Percentiles rank a stretch among this genome's conserved stretches.
phyloP scores from a whole-genome alignment of 2,113 vertebrate genomes.

The Dipodomys stephensi region DNA sequence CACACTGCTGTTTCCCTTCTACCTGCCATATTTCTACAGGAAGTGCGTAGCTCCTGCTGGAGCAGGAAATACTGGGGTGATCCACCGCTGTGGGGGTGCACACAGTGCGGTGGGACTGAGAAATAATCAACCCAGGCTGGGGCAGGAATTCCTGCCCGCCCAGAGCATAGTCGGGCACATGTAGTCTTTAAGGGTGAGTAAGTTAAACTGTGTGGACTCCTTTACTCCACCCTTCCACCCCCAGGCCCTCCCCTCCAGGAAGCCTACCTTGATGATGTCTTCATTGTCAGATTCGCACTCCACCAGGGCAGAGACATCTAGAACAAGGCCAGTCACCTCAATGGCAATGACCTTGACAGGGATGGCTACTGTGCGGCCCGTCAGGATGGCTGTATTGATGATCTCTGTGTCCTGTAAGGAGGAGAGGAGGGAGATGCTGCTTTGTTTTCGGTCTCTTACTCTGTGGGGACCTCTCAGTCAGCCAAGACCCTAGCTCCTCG shows the following conservation, averaged over 20 bases:
- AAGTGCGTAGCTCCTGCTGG: background rate
- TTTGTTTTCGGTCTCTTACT: background rate
- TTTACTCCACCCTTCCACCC: no score
- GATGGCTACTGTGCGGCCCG: slow-evolving; percentile 96
- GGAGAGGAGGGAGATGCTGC: fast-evolving
- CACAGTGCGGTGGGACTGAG: background rate
- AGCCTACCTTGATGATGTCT: slow-evolving; percentile 97
- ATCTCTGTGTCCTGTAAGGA: slow-evolving; percentile 95
- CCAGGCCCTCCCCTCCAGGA: background rate
- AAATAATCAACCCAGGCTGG: background rate
- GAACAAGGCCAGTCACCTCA: slow-evolving; percentile 92
- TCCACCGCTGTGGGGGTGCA: no score
- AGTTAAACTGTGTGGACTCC: background rate
- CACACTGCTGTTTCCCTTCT: background rate
- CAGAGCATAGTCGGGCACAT: background rate
- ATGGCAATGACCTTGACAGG: slow-evolving; percentile 98
- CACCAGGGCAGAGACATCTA: slow-evolving; percentile 92
- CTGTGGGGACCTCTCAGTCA: background rate
- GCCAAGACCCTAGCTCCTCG: background rate
- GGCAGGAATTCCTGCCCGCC: no score
- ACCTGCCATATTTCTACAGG: background rate
- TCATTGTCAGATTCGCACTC: slow-evolving; percentile 97
- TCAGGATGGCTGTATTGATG: slow-evolving; percentile 98
- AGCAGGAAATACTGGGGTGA: no score
- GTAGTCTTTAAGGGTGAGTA: background rate